Evolutionary conservation across 2,797 vertebrate species (phyloP).

Genomic region (Gobio occitaniae): DNA sequence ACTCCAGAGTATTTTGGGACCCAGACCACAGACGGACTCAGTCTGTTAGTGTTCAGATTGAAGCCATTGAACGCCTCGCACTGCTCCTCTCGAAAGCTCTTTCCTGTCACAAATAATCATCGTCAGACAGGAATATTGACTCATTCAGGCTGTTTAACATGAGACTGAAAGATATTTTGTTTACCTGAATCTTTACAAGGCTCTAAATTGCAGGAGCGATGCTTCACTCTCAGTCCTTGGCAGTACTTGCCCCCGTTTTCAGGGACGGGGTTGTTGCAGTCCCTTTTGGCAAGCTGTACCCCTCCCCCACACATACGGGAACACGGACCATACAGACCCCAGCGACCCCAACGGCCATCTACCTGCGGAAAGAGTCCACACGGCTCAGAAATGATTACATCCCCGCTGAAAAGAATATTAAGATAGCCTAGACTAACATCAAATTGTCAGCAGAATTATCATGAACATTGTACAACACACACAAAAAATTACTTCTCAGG

Average conservation of each 20-base stretch:
- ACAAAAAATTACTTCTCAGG: too few relatives aligned
- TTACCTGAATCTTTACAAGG: constrained; percentile 53
- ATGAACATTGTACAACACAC: background rate
- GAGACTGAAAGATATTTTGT: background rate
- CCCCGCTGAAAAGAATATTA: background rate
- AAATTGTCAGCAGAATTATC: background rate
- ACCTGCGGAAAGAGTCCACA: constrained; percentile 73
- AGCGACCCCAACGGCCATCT: constrained; percentile 93
- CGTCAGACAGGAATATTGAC: constrained; percentile 12
- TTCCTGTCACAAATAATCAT: constrained; percentile 71
- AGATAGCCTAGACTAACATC: background rate
- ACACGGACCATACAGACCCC: constrained; percentile 89
- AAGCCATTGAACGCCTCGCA: constrained; percentile 91
- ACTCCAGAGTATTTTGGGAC: constrained; percentile 96
- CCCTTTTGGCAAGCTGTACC: constrained; percentile 90
- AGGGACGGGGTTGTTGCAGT: constrained; percentile 88
- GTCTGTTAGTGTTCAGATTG: constrained; percentile 90
- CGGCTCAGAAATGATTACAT: background rate
- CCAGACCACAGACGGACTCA: constrained; percentile 89
- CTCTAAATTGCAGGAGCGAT: constrained; percentile 90
- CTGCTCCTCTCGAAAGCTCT: constrained; percentile 94
- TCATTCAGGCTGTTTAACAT: background rate
- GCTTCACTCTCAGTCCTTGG: constrained; percentile 92
- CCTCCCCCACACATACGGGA: constrained; percentile 92
- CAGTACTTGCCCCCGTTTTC: constrained; percentile 95